phyloP scores from a whole-genome alignment of 2,888 invertebrate genomes.

The Monoplex corrugatus region DNA sequence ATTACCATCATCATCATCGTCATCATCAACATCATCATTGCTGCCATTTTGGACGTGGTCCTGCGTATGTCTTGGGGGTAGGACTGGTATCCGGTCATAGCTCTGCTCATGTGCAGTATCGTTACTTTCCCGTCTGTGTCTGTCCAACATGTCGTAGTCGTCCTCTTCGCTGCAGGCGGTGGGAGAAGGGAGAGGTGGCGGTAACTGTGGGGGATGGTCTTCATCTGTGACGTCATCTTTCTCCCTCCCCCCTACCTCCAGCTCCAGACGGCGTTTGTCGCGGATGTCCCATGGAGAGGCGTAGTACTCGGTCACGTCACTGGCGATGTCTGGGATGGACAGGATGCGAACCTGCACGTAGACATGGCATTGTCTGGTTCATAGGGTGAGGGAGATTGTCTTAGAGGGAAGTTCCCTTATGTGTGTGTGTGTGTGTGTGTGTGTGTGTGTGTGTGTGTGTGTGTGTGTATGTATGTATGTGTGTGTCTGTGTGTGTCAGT shows the following conservation, averaged over 20 bases:
- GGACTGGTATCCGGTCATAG: constrained; percentile 33
- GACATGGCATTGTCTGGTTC: no score
- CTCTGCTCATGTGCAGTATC: neutral
- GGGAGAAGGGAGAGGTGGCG: neutral
- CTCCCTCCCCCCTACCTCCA: neutral
- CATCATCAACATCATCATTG: neutral
- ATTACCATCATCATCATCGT: neutral
- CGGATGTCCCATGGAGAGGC: constrained; percentile 44
- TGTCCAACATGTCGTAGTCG: constrained; percentile 42
- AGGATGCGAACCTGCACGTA: constrained; percentile 40
- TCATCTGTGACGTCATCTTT: neutral
- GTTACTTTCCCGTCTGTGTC: neutral
- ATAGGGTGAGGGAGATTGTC: no score
- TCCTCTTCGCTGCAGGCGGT: neutral
- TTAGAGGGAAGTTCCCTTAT: neutral
- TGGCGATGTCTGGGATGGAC: constrained; percentile 42
- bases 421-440: neutral
- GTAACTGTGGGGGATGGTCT: neutral
- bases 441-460: no score
- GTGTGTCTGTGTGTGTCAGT: neutral
- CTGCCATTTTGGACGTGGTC: neutral
- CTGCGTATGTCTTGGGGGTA: neutral
- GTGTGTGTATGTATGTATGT: no score
- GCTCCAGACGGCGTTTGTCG: constrained; percentile 22
- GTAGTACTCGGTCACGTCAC: constrained; percentile 34